These are phyloP conservation scores for Ormyrus pomaceus DNA, from an alignment of 2,888 invertebrate species.

Conservation along the genomic window DNA sequence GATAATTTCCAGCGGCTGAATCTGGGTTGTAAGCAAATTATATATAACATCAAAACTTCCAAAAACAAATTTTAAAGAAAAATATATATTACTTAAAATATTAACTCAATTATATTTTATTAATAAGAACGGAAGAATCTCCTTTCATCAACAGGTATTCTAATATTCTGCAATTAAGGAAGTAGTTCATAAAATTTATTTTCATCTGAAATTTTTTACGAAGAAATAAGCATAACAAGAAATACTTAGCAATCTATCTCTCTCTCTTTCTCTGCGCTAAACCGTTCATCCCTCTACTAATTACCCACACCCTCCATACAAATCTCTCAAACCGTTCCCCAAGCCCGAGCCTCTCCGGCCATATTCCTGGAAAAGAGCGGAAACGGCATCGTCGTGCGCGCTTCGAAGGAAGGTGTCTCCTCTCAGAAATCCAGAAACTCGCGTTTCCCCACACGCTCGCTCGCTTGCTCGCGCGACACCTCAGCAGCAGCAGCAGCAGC, in stretches of 20 bases:
- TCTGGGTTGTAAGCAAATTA: not conserved
- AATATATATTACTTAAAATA: too few relatives aligned
- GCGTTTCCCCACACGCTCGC: not conserved
- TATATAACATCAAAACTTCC: not conserved
- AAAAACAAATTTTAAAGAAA: not conserved
- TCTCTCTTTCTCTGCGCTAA: too few relatives aligned
- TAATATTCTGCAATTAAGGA: too few relatives aligned
- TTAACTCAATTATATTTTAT: too few relatives aligned
- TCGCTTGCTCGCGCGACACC: not conserved
- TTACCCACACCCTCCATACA: too few relatives aligned
- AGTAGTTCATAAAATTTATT: too few relatives aligned
- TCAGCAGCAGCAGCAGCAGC: not conserved
- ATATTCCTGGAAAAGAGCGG: constrained; percentile 43
- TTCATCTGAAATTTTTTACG: too few relatives aligned
- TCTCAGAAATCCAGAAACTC: constrained; percentile 28
- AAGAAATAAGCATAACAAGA: too few relatives aligned
- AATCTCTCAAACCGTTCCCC: not conserved
- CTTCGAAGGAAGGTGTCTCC: constrained; percentile 23
- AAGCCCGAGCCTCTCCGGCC: not conserved
- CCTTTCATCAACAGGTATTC: too few relatives aligned
- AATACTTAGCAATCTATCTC: too few relatives aligned
- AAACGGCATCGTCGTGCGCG: constrained; percentile 1
- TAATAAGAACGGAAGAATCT: too few relatives aligned
- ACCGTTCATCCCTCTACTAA: too few relatives aligned
- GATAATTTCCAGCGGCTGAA: constrained; percentile 1